A percentile compares a stretch with the other conserved stretches of the same genome.
These are phyloP conservation scores for Pocillopora grandis DNA, from an alignment of 92 coral and sea anemone genomes.

Conservation along the genomic window DNA sequence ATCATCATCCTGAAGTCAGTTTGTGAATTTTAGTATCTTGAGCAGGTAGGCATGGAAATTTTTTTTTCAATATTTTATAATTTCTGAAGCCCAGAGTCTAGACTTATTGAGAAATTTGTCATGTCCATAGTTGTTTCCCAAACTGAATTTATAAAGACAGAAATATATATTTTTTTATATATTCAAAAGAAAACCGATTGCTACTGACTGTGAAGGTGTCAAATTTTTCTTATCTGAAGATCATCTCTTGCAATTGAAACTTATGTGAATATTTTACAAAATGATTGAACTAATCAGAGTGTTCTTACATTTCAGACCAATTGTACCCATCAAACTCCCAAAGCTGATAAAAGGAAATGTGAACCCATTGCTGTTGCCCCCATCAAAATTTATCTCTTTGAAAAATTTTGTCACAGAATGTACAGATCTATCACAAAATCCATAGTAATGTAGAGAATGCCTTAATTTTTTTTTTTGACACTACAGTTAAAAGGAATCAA, in stretches of 20 bases:
- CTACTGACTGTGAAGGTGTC: too few relatives aligned
- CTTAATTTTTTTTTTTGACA: too few relatives aligned
- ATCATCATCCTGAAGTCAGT: not conserved
- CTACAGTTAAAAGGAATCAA: too few relatives aligned
- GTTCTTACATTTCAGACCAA: conserved; percentile 80
- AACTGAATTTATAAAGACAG: too few relatives aligned
- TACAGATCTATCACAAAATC: not conserved
- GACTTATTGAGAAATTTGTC: too few relatives aligned
- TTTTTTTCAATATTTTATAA: not conserved
- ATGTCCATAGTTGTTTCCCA: too few relatives aligned
- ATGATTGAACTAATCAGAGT: not conserved
- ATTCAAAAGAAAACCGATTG: too few relatives aligned
- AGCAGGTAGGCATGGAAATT: not conserved
- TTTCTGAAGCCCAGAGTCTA: too few relatives aligned
- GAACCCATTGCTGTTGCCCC: not conserved
- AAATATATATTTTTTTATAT: too few relatives aligned
- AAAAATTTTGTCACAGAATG: not conserved
- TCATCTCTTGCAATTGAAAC: too few relatives aligned
- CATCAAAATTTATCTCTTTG: not conserved
- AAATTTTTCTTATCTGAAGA: too few relatives aligned
- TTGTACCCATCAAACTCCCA: conserved; percentile 48
- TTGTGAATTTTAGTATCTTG: conserved; percentile 3
- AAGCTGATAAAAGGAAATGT: conserved; percentile 55
- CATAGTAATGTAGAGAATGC: too few relatives aligned
- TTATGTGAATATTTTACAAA: not conserved